A percentile compares a stretch with the other conserved stretches of the same genome.
These are phyloP conservation scores for Habroteleia sp. DNA, from an alignment of 2,888 invertebrate species.

Conservation along the genomic window DNA sequence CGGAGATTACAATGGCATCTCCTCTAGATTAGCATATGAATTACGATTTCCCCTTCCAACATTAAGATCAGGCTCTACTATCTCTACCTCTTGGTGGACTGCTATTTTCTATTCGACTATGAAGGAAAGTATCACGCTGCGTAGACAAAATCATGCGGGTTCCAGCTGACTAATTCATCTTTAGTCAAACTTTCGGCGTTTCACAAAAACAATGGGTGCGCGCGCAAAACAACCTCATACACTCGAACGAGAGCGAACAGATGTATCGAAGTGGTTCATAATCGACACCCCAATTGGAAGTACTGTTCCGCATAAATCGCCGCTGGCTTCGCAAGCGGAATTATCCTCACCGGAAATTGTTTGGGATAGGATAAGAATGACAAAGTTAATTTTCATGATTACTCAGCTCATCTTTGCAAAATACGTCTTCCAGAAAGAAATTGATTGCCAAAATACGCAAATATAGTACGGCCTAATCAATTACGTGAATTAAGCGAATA, in stretches of 20 bases:
- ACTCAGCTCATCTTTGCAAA: slow-evolving; percentile 5
- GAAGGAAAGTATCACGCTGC: slow-evolving; percentile 47
- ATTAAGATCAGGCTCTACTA: slow-evolving; percentile 66
- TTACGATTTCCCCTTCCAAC: slow-evolving; percentile 73
- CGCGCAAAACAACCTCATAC: not conserved
- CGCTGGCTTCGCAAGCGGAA: not conserved
- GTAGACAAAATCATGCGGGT: slow-evolving; percentile 56
- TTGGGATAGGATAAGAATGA: not conserved
- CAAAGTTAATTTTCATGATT: slow-evolving; percentile 30
- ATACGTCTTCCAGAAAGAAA: slow-evolving; percentile 38
- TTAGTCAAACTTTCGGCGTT: slow-evolving; percentile 21
- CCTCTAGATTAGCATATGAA: slow-evolving; percentile 81
- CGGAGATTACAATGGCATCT: slow-evolving; percentile 81
- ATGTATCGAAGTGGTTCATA: slow-evolving; percentile 15
- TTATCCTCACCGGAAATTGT: not conserved
- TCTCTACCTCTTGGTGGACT: slow-evolving; percentile 61
- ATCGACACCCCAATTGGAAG: not conserved
- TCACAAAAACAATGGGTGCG: slow-evolving; percentile 13
- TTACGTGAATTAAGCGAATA: slow-evolving; percentile 56
- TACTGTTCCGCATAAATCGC: not conserved
- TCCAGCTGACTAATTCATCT: slow-evolving; percentile 39
- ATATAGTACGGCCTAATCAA: slow-evolving; percentile 60
- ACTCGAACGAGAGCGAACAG: not conserved
- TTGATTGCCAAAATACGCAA: slow-evolving; percentile 50
- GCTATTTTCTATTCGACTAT: slow-evolving; percentile 61